Percentiles rank a stretch among this genome's conserved stretches.
Evolutionary conservation across 2,797 vertebrate genomes (phyloP).

Genomic region (Gymnothorax javanicus): DNA sequence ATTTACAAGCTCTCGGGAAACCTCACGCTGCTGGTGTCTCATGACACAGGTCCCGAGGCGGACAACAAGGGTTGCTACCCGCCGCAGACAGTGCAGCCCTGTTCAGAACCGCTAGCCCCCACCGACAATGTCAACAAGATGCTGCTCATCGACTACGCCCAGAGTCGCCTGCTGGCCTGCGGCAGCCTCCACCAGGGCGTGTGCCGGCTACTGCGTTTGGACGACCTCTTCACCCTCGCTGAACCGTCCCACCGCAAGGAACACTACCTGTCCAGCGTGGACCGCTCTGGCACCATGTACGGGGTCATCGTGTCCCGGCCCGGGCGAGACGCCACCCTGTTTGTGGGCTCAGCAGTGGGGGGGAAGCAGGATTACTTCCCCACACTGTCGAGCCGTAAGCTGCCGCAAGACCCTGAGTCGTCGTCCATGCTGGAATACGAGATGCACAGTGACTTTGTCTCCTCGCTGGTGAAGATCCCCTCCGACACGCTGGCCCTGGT

Average conservation of each 20-base stretch:
- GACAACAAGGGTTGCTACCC: slow-evolving; percentile 99
- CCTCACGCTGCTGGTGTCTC: slow-evolving; percentile 91
- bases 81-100: slow-evolving; percentile 94
- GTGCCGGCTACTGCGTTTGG: slow-evolving; percentile 92
- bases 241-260: slow-evolving; percentile 98
- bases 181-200: slow-evolving; percentile 98
- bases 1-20: slow-evolving; percentile 96
- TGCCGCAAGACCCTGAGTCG: slow-evolving; percentile 92
- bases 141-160: slow-evolving; percentile 92
- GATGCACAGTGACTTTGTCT: slow-evolving; percentile 96
- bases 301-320: slow-evolving; percentile 94
- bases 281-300: slow-evolving; percentile 96
- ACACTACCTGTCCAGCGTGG: slow-evolving; percentile 97
- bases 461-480: slow-evolving; percentile 97
- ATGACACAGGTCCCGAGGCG: slow-evolving; percentile 93
- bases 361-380: slow-evolving; percentile 99
- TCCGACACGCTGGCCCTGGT: slow-evolving; percentile 93
- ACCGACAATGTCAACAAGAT: slow-evolving; percentile 99
- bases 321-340: slow-evolving; percentile 90
- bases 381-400: slow-evolving; percentile 93
- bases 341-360: slow-evolving; percentile 93
- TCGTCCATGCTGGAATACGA: slow-evolving; percentile 97
- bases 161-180: slow-evolving; percentile 93
- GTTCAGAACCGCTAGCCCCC: slow-evolving; percentile 87
- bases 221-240: slow-evolving; percentile 95